Percentiles rank a stretch among this genome's conserved stretches.
phyloP scores from a whole-genome alignment of 1,140 invertebrate species.

The Euglossa dilemma region DNA sequence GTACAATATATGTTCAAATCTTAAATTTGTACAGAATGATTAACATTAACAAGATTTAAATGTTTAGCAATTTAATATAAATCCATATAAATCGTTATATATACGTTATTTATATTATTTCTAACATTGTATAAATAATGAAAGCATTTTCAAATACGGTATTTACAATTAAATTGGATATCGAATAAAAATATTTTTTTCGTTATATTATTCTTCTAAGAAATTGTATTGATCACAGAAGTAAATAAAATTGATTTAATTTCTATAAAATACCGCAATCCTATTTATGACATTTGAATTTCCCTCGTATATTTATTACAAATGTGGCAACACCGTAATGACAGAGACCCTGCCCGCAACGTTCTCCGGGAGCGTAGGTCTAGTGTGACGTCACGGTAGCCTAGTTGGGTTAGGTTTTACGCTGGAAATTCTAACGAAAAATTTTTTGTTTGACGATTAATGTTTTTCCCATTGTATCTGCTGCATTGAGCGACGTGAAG shows the following conservation, averaged over 20 bases:
- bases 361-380: conserved; percentile 64
- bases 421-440: conserved; percentile 86
- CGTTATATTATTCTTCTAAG: too few relatives aligned
- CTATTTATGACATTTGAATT: conserved; percentile 34
- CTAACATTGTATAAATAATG: not conserved
- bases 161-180: not conserved
- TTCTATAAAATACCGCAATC: not conserved
- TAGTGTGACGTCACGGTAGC: conserved; percentile 87
- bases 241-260: not conserved
- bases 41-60: not conserved
- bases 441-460: conserved; percentile 86
- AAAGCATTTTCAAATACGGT: too few relatives aligned
- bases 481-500: conserved; percentile 58
- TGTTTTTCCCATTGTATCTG: conserved; percentile 83
- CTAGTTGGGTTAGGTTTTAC: conserved; percentile 89
- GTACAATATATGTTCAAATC: not conserved
- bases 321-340: conserved; percentile 43
- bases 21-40: not conserved
- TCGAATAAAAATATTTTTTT: not conserved
- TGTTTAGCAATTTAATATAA: not conserved
- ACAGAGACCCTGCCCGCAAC: conserved; percentile 52
- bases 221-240: not conserved
- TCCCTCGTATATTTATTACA: conserved; percentile 11
- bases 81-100: not conserved
- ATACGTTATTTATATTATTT: too few relatives aligned